phyloP scores from a whole-genome alignment of 2,113 vertebrate genomes.

The Lasiurus borealis region DNA sequence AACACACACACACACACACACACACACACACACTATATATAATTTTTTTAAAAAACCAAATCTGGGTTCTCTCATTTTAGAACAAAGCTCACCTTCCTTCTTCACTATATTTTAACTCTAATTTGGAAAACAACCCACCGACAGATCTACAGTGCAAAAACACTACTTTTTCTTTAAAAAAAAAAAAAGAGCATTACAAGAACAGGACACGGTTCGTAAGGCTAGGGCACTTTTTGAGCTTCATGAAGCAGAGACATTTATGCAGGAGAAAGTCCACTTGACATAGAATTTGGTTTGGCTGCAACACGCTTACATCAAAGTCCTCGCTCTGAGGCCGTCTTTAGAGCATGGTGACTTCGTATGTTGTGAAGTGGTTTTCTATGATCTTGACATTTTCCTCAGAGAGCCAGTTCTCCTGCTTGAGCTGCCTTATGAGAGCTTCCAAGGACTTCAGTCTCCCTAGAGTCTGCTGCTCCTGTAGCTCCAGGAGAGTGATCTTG shows the following conservation, averaged over 20 bases:
- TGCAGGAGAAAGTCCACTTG: slow-evolving; percentile 51
- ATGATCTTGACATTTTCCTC: slow-evolving; percentile 90
- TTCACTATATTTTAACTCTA: slow-evolving; percentile 41
- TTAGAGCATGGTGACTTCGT: slow-evolving; percentile 87
- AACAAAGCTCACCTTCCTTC: background rate
- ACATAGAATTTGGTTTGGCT: slow-evolving; percentile 37
- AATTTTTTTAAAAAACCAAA: background rate
- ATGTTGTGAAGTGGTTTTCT: slow-evolving; percentile 87
- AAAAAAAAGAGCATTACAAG: background rate
- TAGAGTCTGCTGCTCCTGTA: slow-evolving; percentile 89
- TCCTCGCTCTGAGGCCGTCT: slow-evolving; percentile 39
- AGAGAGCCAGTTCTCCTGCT: slow-evolving; percentile 89
- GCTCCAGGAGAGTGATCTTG: slow-evolving; percentile 91
- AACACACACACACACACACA: too few species aligned
- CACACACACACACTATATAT: too few species aligned
- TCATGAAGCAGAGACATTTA: slow-evolving; percentile 48
- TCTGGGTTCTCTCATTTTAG: background rate
- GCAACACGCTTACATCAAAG: slow-evolving; percentile 58
- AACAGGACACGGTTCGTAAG: background rate
- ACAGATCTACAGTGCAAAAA: background rate
- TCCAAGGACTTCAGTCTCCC: slow-evolving; percentile 90
- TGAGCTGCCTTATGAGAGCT: slow-evolving; percentile 87
- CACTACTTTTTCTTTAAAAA: background rate
- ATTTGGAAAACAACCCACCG: slow-evolving; percentile 29
- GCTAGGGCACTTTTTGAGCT: slow-evolving; percentile 7